phyloP scores from a whole-genome alignment of 2,113 vertebrate species.

The Calidris pugnax region DNA sequence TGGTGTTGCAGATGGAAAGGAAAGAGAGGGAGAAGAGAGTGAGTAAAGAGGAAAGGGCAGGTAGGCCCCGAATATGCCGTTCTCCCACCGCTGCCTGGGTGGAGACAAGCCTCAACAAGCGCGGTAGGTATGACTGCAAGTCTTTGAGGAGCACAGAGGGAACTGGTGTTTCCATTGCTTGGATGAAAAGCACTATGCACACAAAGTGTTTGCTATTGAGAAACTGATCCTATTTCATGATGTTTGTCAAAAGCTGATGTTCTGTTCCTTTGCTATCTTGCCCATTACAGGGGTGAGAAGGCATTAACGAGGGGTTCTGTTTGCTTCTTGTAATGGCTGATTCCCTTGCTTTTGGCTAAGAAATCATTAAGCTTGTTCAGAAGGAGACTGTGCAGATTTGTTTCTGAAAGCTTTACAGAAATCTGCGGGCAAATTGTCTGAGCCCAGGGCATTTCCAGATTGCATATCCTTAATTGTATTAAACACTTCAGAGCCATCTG shows the following conservation, averaged over 20 bases:
- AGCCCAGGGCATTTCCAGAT: constrained; percentile 42
- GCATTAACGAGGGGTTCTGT: not conserved
- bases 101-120: not conserved
- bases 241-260: not conserved
- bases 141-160: not conserved
- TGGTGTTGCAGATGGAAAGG: not conserved
- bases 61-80: not conserved
- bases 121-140: not conserved
- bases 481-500: constrained; percentile 39
- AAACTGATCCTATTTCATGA: not conserved
- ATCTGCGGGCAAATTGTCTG: not conserved
- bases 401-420: constrained; percentile 9
- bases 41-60: not conserved
- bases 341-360: not conserved
- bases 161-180: not conserved
- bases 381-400: not conserved
- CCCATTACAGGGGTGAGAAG: not conserved
- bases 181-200: not conserved
- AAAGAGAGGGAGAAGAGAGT: not conserved
- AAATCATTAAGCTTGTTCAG: not conserved
- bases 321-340: not conserved
- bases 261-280: constrained; percentile 24
- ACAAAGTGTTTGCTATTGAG: not conserved
- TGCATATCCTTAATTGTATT: constrained; percentile 33
- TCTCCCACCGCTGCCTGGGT: not conserved